Conservation (phyloP, 2,888 invertebrate genomes). For the Encarsia formosa region DNA sequence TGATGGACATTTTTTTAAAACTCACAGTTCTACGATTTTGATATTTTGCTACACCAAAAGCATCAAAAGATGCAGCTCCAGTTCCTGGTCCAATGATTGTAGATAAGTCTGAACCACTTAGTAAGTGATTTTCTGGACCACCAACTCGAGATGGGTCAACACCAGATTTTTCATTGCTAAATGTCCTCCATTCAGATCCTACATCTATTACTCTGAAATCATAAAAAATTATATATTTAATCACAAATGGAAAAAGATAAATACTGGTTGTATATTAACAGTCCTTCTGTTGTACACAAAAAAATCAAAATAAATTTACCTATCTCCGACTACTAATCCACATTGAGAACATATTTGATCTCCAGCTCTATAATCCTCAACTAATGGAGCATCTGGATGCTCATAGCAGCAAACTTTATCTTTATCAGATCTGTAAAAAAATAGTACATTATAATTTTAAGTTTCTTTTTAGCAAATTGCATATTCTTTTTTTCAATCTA, state of each 20-base stretch:
- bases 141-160: constrained; percentile 99
- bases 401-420: constrained; percentile 86
- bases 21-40: constrained; percentile 62
- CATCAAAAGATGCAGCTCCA: constrained; percentile 82
- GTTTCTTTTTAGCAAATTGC: background rate
- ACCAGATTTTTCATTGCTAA: constrained; percentile 95
- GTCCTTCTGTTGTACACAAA: no score
- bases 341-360: constrained; percentile 99
- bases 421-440: constrained; percentile 56
- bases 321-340: constrained; percentile 98
- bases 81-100: constrained; percentile 81
- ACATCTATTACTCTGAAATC: constrained; percentile 90
- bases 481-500: background rate
- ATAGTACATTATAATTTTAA: background rate
- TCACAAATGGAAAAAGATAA: background rate
- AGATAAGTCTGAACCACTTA: constrained; percentile 93
- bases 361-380: constrained; percentile 98
- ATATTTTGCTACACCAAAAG: constrained; percentile 69
- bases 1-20: no score
- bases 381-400: constrained; percentile 92
- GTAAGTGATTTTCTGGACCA: constrained; percentile 95
- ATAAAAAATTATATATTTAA: constrained; percentile 20
- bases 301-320: constrained; percentile 55
- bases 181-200: constrained; percentile 99
- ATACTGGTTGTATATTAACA: background rate